Evolutionary conservation across 23 tunicate genomes (phyloP).

Genomic region (Trididemnum miniatum): DNA sequence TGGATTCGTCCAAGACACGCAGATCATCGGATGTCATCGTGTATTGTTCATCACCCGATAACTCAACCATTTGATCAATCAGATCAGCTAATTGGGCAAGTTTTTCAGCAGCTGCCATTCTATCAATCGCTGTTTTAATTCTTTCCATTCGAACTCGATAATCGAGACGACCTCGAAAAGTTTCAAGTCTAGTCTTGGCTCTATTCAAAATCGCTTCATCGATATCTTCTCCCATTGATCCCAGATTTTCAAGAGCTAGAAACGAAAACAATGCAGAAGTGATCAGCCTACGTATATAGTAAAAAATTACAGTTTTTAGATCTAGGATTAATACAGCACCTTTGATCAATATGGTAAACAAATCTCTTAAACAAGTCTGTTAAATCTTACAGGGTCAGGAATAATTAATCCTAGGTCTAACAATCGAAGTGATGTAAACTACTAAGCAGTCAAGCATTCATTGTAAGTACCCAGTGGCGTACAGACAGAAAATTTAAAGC

Average conservation of each 20-base stretch:
- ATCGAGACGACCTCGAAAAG: slow-evolving; percentile 49
- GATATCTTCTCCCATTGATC: slow-evolving; percentile 76
- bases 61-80: slow-evolving; percentile 70
- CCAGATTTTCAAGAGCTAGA: slow-evolving; percentile 63
- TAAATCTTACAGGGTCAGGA: too few species aligned
- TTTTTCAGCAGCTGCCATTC: slow-evolving; percentile 51
- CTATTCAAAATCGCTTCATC: slow-evolving; percentile 67
- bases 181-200: slow-evolving; percentile 59
- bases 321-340: too few species aligned
- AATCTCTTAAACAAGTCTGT: too few species aligned
- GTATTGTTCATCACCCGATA: slow-evolving; percentile 44
- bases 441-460: too few species aligned
- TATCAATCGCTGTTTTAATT: slow-evolving; percentile 67
- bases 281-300: too few species aligned
- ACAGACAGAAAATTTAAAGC: too few species aligned
- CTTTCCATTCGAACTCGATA: slow-evolving; percentile 73
- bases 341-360: too few species aligned
- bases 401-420: too few species aligned
- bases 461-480: too few species aligned
- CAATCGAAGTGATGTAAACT: too few species aligned
- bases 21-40: slow-evolving; percentile 76
- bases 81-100: slow-evolving; percentile 64
- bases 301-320: too few species aligned
- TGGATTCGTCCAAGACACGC: slow-evolving; percentile 65
- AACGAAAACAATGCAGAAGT: too few species aligned